phyloP scores from a whole-genome alignment of 1,140 invertebrate species.

The Thalassaphorura encarpata region DNA sequence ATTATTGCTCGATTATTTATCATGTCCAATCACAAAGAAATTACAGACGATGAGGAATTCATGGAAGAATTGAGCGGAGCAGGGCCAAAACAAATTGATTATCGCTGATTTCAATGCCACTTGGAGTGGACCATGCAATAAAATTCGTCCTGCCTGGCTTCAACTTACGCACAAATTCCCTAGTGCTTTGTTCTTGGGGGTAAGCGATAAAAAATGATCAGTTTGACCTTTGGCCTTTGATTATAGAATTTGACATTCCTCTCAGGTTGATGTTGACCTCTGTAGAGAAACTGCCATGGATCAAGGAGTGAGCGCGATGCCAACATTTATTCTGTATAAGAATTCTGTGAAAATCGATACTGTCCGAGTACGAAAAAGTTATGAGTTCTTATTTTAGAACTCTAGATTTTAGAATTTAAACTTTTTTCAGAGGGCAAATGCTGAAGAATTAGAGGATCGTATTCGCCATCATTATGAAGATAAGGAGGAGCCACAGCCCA shows the following conservation, averaged over 20 bases:
- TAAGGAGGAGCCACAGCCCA: no score
- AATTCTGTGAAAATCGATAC: constrained; percentile 42
- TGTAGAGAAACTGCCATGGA: constrained; percentile 71
- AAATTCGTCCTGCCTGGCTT: constrained; percentile 83
- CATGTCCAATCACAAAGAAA: constrained; percentile 31
- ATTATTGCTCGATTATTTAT: no score
- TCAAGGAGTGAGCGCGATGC: constrained; percentile 89
- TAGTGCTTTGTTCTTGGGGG: constrained; percentile 70
- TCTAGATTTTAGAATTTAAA: no score
- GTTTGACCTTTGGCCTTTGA: neutral
- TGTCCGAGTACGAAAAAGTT: constrained; percentile 21
- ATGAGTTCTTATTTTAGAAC: no score
- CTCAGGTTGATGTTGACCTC: constrained; percentile 85
- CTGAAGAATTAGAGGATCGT: constrained; percentile 68
- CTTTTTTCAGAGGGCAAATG: constrained; percentile 69
- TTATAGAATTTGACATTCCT: no score
- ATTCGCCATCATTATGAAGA: constrained; percentile 75
- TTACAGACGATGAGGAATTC: constrained; percentile 31
- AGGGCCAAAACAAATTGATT: constrained; percentile 78
- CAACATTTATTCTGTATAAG: constrained; percentile 92
- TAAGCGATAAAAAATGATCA: no score
- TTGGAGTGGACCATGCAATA: constrained; percentile 90
- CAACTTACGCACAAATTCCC: constrained; percentile 74
- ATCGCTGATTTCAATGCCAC: constrained; percentile 87
- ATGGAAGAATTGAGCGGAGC: constrained; percentile 36